Conservation (phyloP, 2,888 invertebrate species). For the Catocala nupta region DNA sequence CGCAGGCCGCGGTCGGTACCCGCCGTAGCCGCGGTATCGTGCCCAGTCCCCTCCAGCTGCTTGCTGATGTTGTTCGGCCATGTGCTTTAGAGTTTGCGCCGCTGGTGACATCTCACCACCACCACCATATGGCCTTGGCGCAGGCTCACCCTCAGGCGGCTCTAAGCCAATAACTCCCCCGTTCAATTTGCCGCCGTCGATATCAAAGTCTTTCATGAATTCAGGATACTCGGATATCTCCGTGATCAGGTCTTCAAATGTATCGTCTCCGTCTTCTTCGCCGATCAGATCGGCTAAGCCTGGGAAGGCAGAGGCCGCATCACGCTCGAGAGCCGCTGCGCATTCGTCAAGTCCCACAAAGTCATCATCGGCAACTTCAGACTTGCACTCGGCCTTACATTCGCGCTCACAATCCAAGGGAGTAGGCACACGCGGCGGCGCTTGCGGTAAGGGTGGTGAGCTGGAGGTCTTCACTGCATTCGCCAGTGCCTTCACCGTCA, state of each 20-base stretch:
- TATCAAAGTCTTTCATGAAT: conserved; percentile 94
- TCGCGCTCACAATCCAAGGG: conserved; percentile 94
- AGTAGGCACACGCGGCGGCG: conserved; percentile 90
- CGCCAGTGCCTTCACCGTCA: conserved; percentile 92
- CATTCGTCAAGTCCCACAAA: conserved; percentile 95
- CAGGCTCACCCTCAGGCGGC: conserved; percentile 81
- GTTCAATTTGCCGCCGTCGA: conserved; percentile 77
- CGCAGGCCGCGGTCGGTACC: conserved; percentile 78
- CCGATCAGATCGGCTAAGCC: conserved; percentile 94
- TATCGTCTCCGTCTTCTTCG: conserved; percentile 93
- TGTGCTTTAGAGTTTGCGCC: conserved; percentile 97
- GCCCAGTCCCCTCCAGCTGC: conserved; percentile 87
- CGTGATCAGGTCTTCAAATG: conserved; percentile 95
- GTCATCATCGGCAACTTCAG: conserved; percentile 93
- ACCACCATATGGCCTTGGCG: conserved; percentile 82
- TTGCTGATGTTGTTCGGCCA: conserved; percentile 99
- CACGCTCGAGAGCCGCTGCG: conserved; percentile 95
- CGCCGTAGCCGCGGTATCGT: conserved; percentile 86
- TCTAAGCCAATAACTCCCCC: conserved; percentile 72
- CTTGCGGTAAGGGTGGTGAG: conserved; percentile 78
- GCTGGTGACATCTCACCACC: conserved; percentile 94
- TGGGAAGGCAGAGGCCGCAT: conserved; percentile 92
- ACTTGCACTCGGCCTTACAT: conserved; percentile 92
- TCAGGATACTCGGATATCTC: conserved; percentile 95
- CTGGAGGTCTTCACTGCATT: conserved; percentile 82